Conservation (phyloP, 1,140 invertebrate genomes). For the Cotesia glomerata region DNA sequence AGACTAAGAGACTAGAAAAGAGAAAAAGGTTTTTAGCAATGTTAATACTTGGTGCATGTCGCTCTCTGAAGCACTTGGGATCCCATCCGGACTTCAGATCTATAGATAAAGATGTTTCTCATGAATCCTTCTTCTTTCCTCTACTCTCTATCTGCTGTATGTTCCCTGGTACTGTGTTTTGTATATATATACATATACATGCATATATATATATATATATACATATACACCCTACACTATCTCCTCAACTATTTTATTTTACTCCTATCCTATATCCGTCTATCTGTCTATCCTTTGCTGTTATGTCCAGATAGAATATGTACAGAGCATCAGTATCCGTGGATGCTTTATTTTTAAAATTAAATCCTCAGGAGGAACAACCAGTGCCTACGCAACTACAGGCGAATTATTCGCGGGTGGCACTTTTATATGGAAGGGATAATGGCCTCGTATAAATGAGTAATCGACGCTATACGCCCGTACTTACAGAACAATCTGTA, state of each 20-base stretch:
- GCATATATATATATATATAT: neutral
- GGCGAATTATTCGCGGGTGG: constrained; percentile 28
- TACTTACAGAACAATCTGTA: constrained; percentile 9
- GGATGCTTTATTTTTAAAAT: neutral
- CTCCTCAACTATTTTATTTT: neutral
- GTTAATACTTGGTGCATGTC: neutral
- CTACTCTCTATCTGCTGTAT: neutral
- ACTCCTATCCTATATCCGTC: neutral
- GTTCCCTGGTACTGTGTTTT: neutral
- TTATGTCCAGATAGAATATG: too few relatives aligned
- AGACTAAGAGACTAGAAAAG: neutral
- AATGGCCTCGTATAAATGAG: constrained; percentile 37
- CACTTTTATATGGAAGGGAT: constrained; percentile 8
- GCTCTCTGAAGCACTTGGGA: constrained; percentile 8
- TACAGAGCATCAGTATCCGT: too few relatives aligned
- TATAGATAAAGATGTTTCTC: constrained; percentile 37
- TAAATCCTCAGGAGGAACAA: neutral
- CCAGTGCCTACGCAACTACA: neutral
- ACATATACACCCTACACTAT: neutral
- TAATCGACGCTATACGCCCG: constrained; percentile 25
- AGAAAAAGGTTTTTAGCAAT: neutral
- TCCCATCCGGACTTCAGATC: constrained; percentile 25
- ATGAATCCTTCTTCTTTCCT: constrained; percentile 28
- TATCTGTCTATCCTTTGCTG: too few relatives aligned
- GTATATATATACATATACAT: neutral